phyloP scores from a whole-genome alignment of 2,888 invertebrate genomes.

The Cosmorhoe ocellata region DNA sequence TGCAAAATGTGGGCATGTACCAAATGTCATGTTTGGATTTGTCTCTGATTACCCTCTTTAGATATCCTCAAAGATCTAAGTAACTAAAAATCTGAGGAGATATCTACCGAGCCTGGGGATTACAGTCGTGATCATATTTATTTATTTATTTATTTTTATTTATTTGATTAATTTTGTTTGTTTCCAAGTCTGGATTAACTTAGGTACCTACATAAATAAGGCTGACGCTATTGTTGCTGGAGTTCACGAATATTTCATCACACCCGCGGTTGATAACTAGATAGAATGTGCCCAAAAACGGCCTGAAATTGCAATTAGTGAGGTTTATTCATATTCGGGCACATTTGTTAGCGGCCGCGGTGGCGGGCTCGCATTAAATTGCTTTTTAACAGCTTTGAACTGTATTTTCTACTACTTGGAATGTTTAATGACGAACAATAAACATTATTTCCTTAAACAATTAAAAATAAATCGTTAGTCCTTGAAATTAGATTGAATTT shows the following conservation, averaged over 20 bases:
- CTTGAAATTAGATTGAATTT: constrained; percentile 17
- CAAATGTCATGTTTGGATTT: no score
- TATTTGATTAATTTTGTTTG: no score
- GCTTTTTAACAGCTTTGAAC: constrained; percentile 24
- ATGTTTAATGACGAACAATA: constrained; percentile 20
- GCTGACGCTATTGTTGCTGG: not conserved
- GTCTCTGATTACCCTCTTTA: no score
- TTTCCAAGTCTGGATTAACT: not conserved
- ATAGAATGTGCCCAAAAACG: constrained; percentile 8
- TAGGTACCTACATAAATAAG: not conserved
- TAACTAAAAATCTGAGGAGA: no score
- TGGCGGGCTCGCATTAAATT: constrained; percentile 16
- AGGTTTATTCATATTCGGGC: constrained; percentile 26
- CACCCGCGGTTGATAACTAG: constrained; percentile 8
- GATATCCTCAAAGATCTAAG: no score
- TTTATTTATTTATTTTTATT: no score
- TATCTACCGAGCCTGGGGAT: no score
- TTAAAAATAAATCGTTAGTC: constrained; percentile 18
- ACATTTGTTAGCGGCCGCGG: constrained; percentile 24
- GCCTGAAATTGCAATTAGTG: constrained; percentile 26
- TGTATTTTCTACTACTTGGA: constrained; percentile 13
- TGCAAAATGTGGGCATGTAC: no score
- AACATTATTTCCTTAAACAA: constrained; percentile 20
- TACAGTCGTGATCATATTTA: no score
- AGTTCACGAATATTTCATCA: constrained; percentile 7